Percentiles rank a stretch among this genome's conserved stretches.
Conservation (phyloP, 2,888 invertebrate species). For the Trisateles emortualis region DNA sequence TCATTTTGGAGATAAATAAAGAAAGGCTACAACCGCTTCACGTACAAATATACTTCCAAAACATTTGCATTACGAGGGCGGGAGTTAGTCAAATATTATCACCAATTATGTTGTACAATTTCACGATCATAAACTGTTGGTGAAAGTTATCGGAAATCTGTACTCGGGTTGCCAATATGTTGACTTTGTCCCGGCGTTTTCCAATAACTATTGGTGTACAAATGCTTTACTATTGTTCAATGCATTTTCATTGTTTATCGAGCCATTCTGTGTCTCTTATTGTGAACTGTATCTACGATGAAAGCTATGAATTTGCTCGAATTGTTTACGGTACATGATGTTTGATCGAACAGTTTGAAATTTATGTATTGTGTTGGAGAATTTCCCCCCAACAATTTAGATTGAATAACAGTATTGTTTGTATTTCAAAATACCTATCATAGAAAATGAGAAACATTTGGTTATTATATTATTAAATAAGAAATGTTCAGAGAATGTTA, state of each 20-base stretch:
- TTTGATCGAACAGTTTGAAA: background rate
- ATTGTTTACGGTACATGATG: background rate
- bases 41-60: constrained; percentile 21
- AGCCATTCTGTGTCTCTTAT: constrained; percentile 38
- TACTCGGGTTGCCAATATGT: constrained; percentile 31
- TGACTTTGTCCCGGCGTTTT: constrained; percentile 32
- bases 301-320: constrained; percentile 25
- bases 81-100: constrained; percentile 14
- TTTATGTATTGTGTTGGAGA: background rate
- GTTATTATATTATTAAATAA: background rate
- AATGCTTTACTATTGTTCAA: constrained; percentile 40
- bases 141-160: constrained; percentile 37
- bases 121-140: constrained; percentile 20
- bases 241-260: constrained; percentile 48
- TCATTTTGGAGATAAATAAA: no score
- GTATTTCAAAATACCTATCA: background rate
- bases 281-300: constrained; percentile 39
- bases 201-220: constrained; percentile 44
- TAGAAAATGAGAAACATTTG: background rate
- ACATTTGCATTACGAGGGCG: constrained; percentile 25
- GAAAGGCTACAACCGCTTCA: no score
- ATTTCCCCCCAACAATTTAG: background rate
- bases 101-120: constrained; percentile 29
- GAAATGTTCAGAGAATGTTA: background rate
- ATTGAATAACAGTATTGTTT: no score